phyloP scores from a whole-genome alignment of 2,797 vertebrate genomes.

The Falco berigora region DNA sequence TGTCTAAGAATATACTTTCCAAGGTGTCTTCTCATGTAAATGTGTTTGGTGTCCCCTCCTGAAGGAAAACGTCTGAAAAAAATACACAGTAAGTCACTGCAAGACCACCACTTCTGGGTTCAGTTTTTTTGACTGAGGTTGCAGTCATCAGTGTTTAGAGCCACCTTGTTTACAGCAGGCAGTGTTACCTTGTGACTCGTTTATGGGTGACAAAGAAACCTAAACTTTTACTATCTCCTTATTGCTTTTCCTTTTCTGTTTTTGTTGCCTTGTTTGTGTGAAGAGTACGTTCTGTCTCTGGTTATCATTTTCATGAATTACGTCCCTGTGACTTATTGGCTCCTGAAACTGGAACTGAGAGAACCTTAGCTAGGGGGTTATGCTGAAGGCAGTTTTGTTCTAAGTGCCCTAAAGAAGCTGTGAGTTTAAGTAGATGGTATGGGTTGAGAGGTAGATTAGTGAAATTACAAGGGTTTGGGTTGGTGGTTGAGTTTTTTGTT shows the following conservation, averaged over 20 bases:
- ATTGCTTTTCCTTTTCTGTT: neutral
- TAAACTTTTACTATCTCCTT: neutral
- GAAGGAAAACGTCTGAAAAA: neutral
- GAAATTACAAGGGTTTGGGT: neutral
- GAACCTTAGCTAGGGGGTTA: neutral
- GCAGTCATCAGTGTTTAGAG: neutral
- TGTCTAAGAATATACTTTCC: neutral
- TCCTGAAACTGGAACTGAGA: neutral
- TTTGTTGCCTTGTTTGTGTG: neutral
- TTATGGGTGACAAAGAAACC: neutral
- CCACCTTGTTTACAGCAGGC: neutral
- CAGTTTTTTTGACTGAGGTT: neutral
- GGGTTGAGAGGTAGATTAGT: neutral
- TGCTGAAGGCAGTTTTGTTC: neutral
- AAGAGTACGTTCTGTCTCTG: neutral
- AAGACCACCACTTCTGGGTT: neutral
- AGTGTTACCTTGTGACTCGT: too few relatives aligned
- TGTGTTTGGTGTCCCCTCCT: neutral
- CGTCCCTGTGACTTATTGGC: neutral
- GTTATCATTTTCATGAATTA: neutral
- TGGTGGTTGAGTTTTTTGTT: neutral
- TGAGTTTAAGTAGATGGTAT: neutral
- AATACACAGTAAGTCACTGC: accelerated
- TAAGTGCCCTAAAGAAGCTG: neutral
- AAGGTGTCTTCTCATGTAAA: neutral